Evolutionary conservation across 2,888 invertebrate genomes (phyloP).

Genomic region (Drosophila cracens): DNA sequence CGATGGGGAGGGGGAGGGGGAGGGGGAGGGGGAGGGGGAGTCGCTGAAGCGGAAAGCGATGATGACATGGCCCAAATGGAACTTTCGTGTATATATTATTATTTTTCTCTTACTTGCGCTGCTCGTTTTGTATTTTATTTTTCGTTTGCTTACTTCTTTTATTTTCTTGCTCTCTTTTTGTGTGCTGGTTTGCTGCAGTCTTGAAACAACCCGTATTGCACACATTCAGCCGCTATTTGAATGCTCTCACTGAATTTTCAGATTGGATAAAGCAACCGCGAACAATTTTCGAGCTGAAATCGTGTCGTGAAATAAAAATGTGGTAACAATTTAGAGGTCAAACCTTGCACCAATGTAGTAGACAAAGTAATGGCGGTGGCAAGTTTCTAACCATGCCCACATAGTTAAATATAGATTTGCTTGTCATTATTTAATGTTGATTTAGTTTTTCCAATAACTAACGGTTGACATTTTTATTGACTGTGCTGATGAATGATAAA

Average conservation of each 20-base stretch:
- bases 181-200: slow-evolving; percentile 6
- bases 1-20: neutral
- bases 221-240: neutral
- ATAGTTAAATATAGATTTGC: neutral
- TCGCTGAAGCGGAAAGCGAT: slow-evolving; percentile 48
- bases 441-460: neutral
- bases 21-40: neutral
- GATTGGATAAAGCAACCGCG: neutral
- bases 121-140: slow-evolving; percentile 24
- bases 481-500: neutral
- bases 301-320: neutral
- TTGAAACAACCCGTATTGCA: slow-evolving; percentile 2
- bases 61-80: slow-evolving; percentile 70
- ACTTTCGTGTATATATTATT: slow-evolving; percentile 67
- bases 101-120: slow-evolving; percentile 48
- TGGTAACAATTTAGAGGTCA: too few species aligned
- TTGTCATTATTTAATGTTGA: neutral
- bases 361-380: neutral
- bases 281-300: neutral
- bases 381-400: neutral
- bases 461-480: neutral
- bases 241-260: neutral
- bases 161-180: slow-evolving; percentile 2
- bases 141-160: slow-evolving; percentile 9
- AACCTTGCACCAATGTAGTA: too few species aligned